Conservation (phyloP, 1,140 invertebrate genomes). For the Lucilia cuprina region DNA sequence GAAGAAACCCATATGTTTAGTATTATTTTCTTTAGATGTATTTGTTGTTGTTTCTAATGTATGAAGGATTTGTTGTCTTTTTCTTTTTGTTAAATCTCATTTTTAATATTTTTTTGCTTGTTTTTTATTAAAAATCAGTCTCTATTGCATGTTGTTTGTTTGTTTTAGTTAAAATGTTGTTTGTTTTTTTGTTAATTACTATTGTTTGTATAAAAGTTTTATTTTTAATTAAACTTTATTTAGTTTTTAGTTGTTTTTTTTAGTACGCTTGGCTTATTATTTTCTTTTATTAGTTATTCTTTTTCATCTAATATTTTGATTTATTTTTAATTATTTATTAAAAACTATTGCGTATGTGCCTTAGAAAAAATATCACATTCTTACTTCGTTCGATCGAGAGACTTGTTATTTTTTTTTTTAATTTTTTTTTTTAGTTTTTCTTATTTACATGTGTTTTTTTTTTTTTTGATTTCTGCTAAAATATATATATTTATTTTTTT, state of each 20-base stretch:
- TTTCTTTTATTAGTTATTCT: neutral
- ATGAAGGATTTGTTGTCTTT: slow-evolving; percentile 5
- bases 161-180: slow-evolving; percentile 41
- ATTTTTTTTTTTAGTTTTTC: slow-evolving; percentile 21
- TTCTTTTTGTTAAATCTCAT: slow-evolving; percentile 23
- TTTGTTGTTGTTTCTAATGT: neutral
- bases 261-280: slow-evolving; percentile 36
- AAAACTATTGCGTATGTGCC: slow-evolving; percentile 52
- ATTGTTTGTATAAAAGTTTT: slow-evolving; percentile 25
- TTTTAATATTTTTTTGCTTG: slow-evolving; percentile 43
- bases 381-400: slow-evolving; percentile 63
- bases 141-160: slow-evolving; percentile 51
- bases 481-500: slow-evolving; percentile 43
- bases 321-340: slow-evolving; percentile 44
- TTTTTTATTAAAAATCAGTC: slow-evolving; percentile 58
- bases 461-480: slow-evolving; percentile 37
- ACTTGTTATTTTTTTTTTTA: slow-evolving; percentile 44
- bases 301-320: slow-evolving; percentile 16
- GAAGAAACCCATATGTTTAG: neutral
- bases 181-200: slow-evolving; percentile 19
- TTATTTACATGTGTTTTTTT: neutral
- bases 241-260: slow-evolving; percentile 34
- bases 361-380: slow-evolving; percentile 64
- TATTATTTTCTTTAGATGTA: neutral
- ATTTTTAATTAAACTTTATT: slow-evolving; percentile 7